Percentiles rank a stretch among this genome's conserved stretches.
phyloP scores from a whole-genome alignment of 2,888 invertebrate genomes.

The Leptopterna dolabrata region DNA sequence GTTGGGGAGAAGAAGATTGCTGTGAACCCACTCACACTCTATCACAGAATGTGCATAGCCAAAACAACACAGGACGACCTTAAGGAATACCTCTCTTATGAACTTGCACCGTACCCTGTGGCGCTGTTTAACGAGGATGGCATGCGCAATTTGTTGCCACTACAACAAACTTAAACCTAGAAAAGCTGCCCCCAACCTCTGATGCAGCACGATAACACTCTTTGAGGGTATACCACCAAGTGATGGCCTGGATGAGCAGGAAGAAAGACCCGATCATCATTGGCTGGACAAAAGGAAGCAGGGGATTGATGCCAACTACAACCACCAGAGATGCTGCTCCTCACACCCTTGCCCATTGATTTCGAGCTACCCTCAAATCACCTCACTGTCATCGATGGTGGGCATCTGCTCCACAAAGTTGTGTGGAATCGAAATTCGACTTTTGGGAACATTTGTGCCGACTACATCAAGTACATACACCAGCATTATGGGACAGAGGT shows the following conservation, averaged over 20 bases:
- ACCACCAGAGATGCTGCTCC: too few species aligned
- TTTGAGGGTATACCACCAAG: too few species aligned
- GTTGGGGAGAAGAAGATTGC: background rate
- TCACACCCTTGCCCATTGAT: conserved; percentile 41
- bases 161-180: too few species aligned
- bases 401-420: conserved; percentile 49
- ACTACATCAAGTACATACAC: conserved; percentile 49
- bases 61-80: conserved; percentile 22
- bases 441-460: conserved; percentile 24
- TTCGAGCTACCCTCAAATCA: conserved; percentile 40
- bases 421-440: conserved; percentile 50
- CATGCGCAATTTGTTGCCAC: too few species aligned
- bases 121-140: conserved; percentile 46
- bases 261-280: too few species aligned
- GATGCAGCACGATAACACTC: too few species aligned
- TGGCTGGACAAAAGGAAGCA: too few species aligned
- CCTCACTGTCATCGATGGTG: conserved; percentile 43
- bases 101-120: background rate
- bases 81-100: conserved; percentile 26
- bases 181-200: too few species aligned
- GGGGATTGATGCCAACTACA: too few species aligned
- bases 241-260: too few species aligned
- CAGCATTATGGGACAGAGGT: conserved; percentile 37
- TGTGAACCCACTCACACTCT: conserved; percentile 3
- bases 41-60: conserved; percentile 24